These are phyloP conservation scores for Gallinago stenura DNA, from an alignment of 2,797 vertebrate genomes.

Conservation along the genomic window DNA sequence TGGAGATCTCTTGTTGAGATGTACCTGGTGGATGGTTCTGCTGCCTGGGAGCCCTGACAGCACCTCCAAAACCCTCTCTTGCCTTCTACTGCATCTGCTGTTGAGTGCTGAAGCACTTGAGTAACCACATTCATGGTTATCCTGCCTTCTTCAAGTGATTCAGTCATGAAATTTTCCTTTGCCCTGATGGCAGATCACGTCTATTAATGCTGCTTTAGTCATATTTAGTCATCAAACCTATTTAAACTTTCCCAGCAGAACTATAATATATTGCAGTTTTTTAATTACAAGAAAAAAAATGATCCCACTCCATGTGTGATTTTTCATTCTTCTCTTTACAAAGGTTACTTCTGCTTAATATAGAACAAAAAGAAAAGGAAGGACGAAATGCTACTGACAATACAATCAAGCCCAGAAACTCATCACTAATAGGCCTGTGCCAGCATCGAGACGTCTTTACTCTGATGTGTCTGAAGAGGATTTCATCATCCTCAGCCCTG, in stretches of 20 bases:
- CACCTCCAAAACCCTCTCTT: neutral
- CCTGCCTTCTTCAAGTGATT: neutral
- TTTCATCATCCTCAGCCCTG: neutral
- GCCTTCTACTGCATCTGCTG: neutral
- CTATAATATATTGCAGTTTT: neutral
- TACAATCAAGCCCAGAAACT: neutral
- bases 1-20: neutral
- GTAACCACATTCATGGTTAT: neutral
- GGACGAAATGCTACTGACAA: neutral
- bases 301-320: neutral
- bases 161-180: neutral
- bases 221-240: neutral
- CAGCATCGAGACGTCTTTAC: neutral
- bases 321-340: slow-evolving; percentile 4
- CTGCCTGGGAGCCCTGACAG: neutral
- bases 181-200: neutral
- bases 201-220: neutral
- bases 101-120: neutral
- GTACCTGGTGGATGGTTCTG: neutral
- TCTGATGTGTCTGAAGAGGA: neutral
- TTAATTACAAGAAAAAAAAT: slow-evolving; percentile 25
- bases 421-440: neutral
- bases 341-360: neutral
- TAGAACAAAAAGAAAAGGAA: neutral
- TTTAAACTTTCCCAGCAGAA: neutral